Evolutionary conservation across 1,140 invertebrate genomes (phyloP), one percentile per base, ranked within the genome.

Genomic region (Venustaconcha ellipsiformis): DNA sequence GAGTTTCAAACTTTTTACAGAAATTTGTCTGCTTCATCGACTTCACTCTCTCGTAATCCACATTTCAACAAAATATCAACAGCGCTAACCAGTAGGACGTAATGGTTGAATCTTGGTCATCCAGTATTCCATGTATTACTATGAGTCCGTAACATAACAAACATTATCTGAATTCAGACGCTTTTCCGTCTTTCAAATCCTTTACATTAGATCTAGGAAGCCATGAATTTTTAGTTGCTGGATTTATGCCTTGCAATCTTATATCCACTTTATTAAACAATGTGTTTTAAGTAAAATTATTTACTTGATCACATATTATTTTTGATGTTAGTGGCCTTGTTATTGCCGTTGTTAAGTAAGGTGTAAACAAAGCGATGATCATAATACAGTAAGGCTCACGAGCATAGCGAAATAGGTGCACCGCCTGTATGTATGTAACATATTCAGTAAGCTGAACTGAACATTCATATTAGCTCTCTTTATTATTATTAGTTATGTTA

Each of bases 111-210:
- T 20, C 57, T 58, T 57, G 17, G 56, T 37, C 18, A 60, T 67
- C 26, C n/a, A 76, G 48, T 37, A 78, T 70, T 30, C 63, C 77
- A 55, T 66, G 56, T 14, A 78, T 18, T 14, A 78, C 72, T 48
- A 68, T 67, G 8, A 58, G 58, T 56, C 71, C 71, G 68, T 71
- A 78, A 20, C 30, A 78, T 13, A 78, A 37, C 6, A 80, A 20
- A 60, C 72, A 76, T 8, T 74, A 68, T 57, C 78, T 48, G 26
- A 68, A 71, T 64, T 80, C 79, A 37, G 67, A 67, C 48, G 79
- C 72, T 71, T 80, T 80, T 76, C 79, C 78, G 55, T 74, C 67
- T 70, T 74, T 74, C 14, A 77, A 55, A 30, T 80, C 71, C 20
- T 77, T 62, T n/a, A 62, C 26, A 58, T 76, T 30, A 30, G 26